These are phyloP conservation scores for Chloropsis cyanopogon DNA, from an alignment of 2,113 vertebrate genomes.

Conservation along the genomic window DNA sequence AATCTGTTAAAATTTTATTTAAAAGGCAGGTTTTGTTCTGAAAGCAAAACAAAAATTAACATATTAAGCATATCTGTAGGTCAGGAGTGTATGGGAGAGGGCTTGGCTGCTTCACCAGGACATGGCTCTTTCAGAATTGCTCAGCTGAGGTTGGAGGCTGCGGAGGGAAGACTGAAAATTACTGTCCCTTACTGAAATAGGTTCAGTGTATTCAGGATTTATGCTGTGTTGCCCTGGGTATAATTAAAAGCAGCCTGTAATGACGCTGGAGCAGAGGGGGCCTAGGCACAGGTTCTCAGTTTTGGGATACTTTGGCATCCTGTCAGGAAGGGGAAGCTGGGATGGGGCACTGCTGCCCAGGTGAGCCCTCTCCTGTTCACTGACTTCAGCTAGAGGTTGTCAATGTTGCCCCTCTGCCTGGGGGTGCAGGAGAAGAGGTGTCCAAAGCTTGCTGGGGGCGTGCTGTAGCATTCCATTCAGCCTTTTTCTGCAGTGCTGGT, in stretches of 20 bases:
- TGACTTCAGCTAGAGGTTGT: fast-evolving
- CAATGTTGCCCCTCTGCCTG: background rate
- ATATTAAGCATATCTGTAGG: slow-evolving; percentile 71
- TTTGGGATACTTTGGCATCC: background rate
- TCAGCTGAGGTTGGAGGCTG: background rate
- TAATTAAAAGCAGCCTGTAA: background rate
- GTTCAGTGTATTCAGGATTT: background rate
- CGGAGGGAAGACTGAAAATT: background rate
- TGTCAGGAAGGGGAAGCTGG: background rate
- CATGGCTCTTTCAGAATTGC: background rate
- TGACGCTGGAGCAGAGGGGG: fast-evolving
- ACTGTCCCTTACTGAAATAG: background rate
- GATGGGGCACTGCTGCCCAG: background rate
- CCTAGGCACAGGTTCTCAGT: background rate
- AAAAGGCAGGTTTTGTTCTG: slow-evolving; percentile 77
- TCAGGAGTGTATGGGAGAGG: slow-evolving; percentile 62
- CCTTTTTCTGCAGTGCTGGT: background rate
- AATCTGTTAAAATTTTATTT: slow-evolving; percentile 77
- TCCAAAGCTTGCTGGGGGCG: background rate
- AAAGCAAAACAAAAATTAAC: slow-evolving; percentile 79
- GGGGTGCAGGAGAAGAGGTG: background rate
- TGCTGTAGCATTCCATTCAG: background rate
- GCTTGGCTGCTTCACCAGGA: background rate
- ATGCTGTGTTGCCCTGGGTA: background rate
- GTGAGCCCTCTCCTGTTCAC: background rate